These are phyloP conservation scores for Sebastes glaucus DNA, from an alignment of 2,797 vertebrate species.

Conservation along the genomic window DNA sequence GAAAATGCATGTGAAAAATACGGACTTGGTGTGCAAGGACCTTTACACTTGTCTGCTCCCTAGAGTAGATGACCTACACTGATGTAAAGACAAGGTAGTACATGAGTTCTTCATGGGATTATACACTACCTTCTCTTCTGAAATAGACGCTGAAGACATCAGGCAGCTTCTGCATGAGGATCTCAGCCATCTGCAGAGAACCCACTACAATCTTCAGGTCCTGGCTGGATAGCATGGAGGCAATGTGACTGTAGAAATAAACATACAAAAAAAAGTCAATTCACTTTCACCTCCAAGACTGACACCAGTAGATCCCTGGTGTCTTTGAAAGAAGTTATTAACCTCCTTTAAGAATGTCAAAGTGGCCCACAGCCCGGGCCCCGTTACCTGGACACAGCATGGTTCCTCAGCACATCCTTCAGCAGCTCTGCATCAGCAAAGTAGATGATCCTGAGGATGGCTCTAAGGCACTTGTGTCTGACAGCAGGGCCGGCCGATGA, in stretches of 20 bases:
- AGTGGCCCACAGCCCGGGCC: neutral
- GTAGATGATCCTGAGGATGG: conserved; percentile 99
- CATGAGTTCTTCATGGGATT: neutral
- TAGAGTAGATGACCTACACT: neutral
- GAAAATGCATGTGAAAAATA: too few relatives aligned
- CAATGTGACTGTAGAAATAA: conserved; percentile 92
- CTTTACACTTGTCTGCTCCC: too few relatives aligned
- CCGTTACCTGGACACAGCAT: conserved; percentile 95
- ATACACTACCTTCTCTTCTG: conserved; percentile 93
- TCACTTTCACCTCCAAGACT: neutral
- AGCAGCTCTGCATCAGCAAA: conserved; percentile 99
- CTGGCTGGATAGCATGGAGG: conserved; percentile 99
- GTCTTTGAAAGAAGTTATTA: neutral
- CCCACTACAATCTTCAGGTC: conserved; percentile 99
- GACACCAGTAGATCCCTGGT: neutral
- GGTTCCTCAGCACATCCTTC: conserved; percentile 98
- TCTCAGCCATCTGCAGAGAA: conserved; percentile 99
- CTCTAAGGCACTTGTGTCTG: conserved; percentile 99
- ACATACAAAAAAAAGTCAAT: conserved; percentile 2
- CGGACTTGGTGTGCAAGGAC: too few relatives aligned
- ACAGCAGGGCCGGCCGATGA: conserved; percentile 99
- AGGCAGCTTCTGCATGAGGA: conserved; percentile 99
- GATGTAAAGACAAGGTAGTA: neutral
- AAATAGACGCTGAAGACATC: conserved; percentile 99
- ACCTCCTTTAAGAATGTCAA: neutral